Evolutionary conservation across 2,797 vertebrate genomes (phyloP).

Genomic region (Ctenosaura bakeri): DNA sequence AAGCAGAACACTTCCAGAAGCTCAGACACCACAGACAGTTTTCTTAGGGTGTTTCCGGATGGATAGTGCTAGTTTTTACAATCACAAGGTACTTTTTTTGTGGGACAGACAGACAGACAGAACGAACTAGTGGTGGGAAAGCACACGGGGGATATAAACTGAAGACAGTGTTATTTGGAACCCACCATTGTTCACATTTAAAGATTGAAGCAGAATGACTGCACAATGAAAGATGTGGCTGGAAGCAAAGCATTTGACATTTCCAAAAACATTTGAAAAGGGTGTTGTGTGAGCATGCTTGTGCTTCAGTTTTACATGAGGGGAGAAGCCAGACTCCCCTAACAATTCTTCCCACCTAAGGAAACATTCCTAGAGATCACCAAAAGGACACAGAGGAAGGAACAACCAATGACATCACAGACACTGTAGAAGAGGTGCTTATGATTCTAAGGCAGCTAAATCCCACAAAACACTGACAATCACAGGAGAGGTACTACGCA

Average conservation of each 20-base stretch:
- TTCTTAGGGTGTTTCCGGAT: not conserved
- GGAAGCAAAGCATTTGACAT: not conserved
- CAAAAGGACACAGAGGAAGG: not conserved
- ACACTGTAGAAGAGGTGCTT: not conserved
- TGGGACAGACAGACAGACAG: not conserved
- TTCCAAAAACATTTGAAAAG: not conserved
- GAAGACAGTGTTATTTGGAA: not conserved
- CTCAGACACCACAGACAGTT: not conserved
- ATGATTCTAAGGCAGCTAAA: not conserved
- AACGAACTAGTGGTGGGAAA: not conserved
- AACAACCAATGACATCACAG: not conserved
- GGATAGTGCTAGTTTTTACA: not conserved
- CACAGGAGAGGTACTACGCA: not conserved
- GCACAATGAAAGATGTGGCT: not conserved
- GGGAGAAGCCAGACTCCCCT: not conserved
- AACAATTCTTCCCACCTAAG: not conserved
- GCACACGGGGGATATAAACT: not conserved
- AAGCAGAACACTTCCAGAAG: not conserved
- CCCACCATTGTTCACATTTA: not conserved
- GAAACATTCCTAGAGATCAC: not conserved
- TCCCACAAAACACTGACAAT: not conserved
- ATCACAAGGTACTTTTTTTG: not conserved
- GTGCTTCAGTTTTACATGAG: not conserved
- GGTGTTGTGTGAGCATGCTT: not conserved
- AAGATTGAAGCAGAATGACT: not conserved